phyloP scores from a whole-genome alignment of 1,140 invertebrate genomes.

The Apocrypta bakeri region DNA sequence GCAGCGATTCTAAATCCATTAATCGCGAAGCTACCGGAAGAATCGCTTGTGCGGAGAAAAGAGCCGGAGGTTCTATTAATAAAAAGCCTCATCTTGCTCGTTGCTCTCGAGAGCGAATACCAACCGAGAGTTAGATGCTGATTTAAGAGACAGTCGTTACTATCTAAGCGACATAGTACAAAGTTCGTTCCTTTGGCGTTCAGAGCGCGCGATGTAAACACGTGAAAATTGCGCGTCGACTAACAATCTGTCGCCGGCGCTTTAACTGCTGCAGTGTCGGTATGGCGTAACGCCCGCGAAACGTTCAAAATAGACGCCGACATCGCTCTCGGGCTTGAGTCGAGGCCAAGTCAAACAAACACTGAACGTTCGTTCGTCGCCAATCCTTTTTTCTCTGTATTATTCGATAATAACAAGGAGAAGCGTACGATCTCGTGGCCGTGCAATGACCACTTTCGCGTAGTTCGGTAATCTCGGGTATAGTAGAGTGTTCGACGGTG shows the following conservation, averaged over 20 bases:
- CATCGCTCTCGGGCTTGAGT: not conserved
- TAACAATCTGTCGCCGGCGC: constrained; percentile 15
- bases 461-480: not conserved
- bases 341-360: constrained; percentile 24
- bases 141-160: not conserved
- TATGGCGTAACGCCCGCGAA: constrained; percentile 5
- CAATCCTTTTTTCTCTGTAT: too few relatives aligned
- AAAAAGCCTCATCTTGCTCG: not conserved
- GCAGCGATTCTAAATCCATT: not conserved
- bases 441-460: constrained; percentile 23
- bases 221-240: not conserved
- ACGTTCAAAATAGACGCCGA: constrained; percentile 32
- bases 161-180: not conserved
- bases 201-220: not conserved
- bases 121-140: not conserved
- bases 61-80: not conserved
- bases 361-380: not conserved
- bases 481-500: constrained; percentile 4
- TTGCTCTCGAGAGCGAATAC: not conserved
- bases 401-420: too few relatives aligned
- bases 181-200: not conserved
- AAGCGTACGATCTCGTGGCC: constrained; percentile 4
- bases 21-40: not conserved
- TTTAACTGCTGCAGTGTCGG: not conserved
- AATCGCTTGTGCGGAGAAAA: not conserved